Conservation (phyloP, 2,888 invertebrate species). For the Drosophila mercatorum region DNA sequence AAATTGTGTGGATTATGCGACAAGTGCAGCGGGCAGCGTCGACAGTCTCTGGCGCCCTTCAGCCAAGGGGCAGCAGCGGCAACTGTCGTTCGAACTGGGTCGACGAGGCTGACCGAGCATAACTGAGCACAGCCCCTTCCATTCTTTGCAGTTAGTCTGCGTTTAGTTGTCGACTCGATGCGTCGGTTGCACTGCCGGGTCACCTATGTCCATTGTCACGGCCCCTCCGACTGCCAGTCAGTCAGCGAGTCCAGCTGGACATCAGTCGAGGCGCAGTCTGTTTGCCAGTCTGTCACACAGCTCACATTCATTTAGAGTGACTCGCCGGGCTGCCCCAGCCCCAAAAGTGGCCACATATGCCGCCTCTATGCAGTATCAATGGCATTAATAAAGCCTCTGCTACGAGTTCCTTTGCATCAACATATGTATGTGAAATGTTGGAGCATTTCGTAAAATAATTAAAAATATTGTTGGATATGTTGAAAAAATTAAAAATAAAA, state of each 20-base stretch:
- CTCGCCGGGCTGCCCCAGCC: conserved; percentile 25
- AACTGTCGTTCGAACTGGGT: background rate
- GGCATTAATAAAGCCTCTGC: conserved; percentile 4
- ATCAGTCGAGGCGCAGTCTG: conserved; percentile 43
- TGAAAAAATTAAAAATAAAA: background rate
- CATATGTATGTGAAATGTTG: background rate
- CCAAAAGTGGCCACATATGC: conserved; percentile 42
- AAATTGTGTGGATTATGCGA: conserved; percentile 74
- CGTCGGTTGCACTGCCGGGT: conserved; percentile 26
- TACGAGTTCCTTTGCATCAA: too few species aligned
- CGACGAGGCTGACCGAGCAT: background rate
- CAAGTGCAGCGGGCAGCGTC: conserved; percentile 69
- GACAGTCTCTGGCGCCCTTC: conserved; percentile 46
- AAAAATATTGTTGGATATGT: background rate
- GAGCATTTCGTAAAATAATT: background rate
- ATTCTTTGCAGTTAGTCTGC: conserved; percentile 48
- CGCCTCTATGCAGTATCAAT: background rate
- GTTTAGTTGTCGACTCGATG: conserved; percentile 71
- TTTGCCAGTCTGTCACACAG: conserved; percentile 57
- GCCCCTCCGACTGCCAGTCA: conserved; percentile 18
- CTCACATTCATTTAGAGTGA: conserved; percentile 47
- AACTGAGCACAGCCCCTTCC: background rate
- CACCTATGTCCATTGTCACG: conserved; percentile 47
- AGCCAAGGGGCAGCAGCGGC: conserved; percentile 1
- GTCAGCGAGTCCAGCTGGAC: conserved; percentile 23